Evolutionary conservation across 2,113 vertebrate genomes (phyloP).

Genomic region (Paratilapia polleni): DNA sequence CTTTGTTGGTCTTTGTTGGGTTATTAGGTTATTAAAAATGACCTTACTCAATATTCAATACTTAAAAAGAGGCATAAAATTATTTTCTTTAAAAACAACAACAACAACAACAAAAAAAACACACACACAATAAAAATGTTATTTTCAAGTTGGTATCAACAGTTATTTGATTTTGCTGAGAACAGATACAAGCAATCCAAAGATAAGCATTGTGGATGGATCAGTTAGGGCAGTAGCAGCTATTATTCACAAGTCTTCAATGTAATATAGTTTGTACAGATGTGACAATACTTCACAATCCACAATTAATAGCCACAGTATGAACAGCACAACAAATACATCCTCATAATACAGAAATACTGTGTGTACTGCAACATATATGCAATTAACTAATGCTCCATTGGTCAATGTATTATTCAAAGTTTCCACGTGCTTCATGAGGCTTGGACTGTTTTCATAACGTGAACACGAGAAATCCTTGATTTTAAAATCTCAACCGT

Average conservation of each 20-base stretch:
- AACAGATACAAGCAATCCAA: neutral
- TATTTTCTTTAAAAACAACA: no score
- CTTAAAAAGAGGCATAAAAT: neutral
- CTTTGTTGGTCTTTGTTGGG: neutral
- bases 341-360: neutral
- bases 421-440: neutral
- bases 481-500: neutral
- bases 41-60: neutral
- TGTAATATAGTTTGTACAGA: neutral
- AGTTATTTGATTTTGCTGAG: neutral
- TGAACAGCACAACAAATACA: slow-evolving; percentile 14
- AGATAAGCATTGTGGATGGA: neutral
- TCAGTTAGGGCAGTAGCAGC: neutral
- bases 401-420: neutral
- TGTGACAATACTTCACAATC: slow-evolving; percentile 27
- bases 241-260: slow-evolving; percentile 1
- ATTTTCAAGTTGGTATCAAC: neutral
- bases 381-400: neutral
- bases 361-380: neutral
- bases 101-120: no score
- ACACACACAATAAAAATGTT: neutral
- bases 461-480: neutral
- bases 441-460: neutral
- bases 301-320: slow-evolving; percentile 11
- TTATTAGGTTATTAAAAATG: neutral